Evolutionary conservation across 1,140 invertebrate genomes (phyloP), one percentile per base, ranked within the genome.

Genomic region (Druon quercuslanigerum): DNA sequence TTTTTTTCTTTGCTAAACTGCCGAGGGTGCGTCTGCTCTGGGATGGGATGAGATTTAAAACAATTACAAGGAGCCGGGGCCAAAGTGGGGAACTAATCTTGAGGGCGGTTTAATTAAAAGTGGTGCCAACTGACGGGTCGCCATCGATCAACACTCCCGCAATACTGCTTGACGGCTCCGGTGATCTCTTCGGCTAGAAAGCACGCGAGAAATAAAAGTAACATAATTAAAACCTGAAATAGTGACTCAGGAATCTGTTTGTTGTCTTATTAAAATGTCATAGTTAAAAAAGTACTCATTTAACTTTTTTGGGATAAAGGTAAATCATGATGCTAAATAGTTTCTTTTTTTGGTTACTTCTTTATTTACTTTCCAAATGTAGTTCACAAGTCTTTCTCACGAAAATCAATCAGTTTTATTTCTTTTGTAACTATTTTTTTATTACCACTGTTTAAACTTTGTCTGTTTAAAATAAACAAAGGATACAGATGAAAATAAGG

Each of bases 61-160:
- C 89, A 91, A 91, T 90, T 90, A 90, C 87, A 89, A 89, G 85
- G 86, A 87, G 82, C 78, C 79, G 51, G 20, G 72, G 46, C 73
- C 66, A 72, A 79, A 72, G 76, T 74, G 80, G 74, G 85, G 84
- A 88, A 86, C 89, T 90, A 90, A 91, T 91, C 90, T 90, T 88
- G 88, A 90, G 89, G 90, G 89, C 79, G 88, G 83, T 91, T 91
- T 91, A 91, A 91, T 91, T 91, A 91, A 91, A 91, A 91, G 89
- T 90, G 87, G 86, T 90, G 87, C 90, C 90, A 91, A 91, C 90
- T 91, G 90, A 90, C 89, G 89, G 89, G 87, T 90, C 85, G 85
- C 89, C 87, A 91, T 91, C 89, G 89, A 91, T 91, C 90, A 91
- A 91, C 90, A 87, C 84, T 84, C 83, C 84, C 82, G 75, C 71